Base-by-base conservation (phyloP, 2,797 vertebrate genomes). In the Serranus cabrilla region DNA sequence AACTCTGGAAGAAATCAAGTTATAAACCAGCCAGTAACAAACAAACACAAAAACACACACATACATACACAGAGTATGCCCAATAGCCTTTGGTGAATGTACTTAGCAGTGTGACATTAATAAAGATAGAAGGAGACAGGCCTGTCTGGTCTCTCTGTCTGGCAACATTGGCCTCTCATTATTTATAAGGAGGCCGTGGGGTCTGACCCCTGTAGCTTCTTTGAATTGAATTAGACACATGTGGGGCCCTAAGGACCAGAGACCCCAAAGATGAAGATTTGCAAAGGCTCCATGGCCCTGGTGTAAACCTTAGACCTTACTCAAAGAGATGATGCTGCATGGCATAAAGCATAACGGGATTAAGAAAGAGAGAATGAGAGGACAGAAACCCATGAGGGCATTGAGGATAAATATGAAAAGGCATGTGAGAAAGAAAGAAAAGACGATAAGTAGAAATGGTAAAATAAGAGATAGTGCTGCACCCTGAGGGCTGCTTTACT, bases 141-240 rank as follows among this genome's bases (percentile, higher is more conserved):
- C 52, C 31, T 80, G 80, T 71, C 78, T 89, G 71, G 21, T 74
- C 58, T 71, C 34, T 74, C 73, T 77, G 66, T 81, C 61, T 78
- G 51, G 71, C 58, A 75, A 72, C 65, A 74, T 46, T 69, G 59
- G 60, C 60, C 60, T 76, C 73, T 84, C 50, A 74, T 80, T 83
- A 73, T 75, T 80, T 45, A 83, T 49, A 75, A 71, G 37, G 11
- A 75, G 71, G 62, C 74, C 64, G 58, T 58, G 68, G 68, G 73
- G 79, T 82, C 62, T 50, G 46, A 68, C 54, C 81, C 86, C 74
- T 52, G 54, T 78, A 69, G 81, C 67, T 76, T 72, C 74, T 81
- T 75, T 82, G 47, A 71, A 83, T 87, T 71, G 49, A 83, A 60
- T 88, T 76, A 82, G 87, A 88, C 72, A 80, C 69, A 82, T 68